Conservation (phyloP, 2,113 vertebrate species). For the Pollimyrus isidori region DNA sequence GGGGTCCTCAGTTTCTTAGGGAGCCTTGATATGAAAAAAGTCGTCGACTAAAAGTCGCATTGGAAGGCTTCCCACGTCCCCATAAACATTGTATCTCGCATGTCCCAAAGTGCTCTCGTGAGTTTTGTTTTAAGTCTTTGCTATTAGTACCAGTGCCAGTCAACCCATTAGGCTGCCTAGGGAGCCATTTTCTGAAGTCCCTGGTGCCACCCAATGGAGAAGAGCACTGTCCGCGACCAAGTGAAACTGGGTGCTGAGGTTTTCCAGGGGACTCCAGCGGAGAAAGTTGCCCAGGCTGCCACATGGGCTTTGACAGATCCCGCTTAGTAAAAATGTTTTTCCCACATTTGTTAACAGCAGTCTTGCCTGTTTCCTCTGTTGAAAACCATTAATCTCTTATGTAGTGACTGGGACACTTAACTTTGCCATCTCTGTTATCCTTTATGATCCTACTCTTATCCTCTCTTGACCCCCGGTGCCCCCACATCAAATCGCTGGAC, state of each 20-base stretch:
- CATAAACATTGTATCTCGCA: not conserved
- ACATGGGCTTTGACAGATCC: not conserved
- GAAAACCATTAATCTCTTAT: not conserved
- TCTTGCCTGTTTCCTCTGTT: not conserved
- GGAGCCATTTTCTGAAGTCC: not conserved
- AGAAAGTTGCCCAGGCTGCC: not conserved
- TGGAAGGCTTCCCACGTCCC: not conserved
- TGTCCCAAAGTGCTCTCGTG: not conserved
- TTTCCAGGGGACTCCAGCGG: not conserved
- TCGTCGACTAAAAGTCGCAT: no score
- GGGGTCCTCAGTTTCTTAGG: not conserved
- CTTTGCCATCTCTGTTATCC: not conserved
- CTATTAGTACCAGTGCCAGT: not conserved
- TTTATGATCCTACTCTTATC: not conserved
- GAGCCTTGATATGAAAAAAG: not conserved
- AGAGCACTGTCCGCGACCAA: not conserved
- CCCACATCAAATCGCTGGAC: not conserved
- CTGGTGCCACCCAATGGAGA: not conserved
- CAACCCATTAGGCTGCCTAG: not conserved
- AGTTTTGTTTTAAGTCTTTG: not conserved
- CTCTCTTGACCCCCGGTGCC: not conserved
- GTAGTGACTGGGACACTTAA: not conserved
- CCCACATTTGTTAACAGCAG: not conserved
- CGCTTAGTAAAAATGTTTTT: not conserved
- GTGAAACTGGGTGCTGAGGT: not conserved